These are phyloP conservation scores for Metacarcinus magister DNA, from an alignment of 2,888 invertebrate genomes.

Conservation along the genomic window DNA sequence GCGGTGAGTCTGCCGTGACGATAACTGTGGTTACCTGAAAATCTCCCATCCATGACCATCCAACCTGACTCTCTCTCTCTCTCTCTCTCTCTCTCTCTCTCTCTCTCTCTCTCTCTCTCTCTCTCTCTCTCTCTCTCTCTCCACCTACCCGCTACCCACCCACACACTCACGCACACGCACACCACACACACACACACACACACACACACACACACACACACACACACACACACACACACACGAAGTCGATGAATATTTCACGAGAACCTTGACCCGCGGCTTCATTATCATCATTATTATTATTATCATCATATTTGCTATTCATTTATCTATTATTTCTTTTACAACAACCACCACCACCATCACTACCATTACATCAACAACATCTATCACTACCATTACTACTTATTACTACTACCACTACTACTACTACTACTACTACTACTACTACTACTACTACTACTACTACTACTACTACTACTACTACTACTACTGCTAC, in stretches of 20 bases:
- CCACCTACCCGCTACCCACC: no score
- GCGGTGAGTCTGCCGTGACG: slow-evolving; percentile 28
- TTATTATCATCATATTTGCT: neutral
- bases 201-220: slow-evolving; percentile 36
- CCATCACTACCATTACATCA: neutral
- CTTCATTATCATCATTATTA: neutral
- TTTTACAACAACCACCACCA: neutral
- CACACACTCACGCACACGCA: neutral
- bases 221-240: slow-evolving; percentile 36
- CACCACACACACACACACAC: slow-evolving; percentile 40
- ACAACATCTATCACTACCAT: neutral
- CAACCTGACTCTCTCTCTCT: neutral
- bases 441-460: slow-evolving; percentile 56
- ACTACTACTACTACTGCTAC: neutral
- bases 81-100: slow-evolving; percentile 48
- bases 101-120: slow-evolving; percentile 35
- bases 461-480: slow-evolving; percentile 56
- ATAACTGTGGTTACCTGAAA: slow-evolving; percentile 35
- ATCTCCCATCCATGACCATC: slow-evolving; percentile 35
- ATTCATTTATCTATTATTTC: neutral
- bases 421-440: slow-evolving; percentile 56
- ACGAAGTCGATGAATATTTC: slow-evolving; percentile 20
- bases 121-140: slow-evolving; percentile 22
- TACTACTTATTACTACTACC: slow-evolving; percentile 10
- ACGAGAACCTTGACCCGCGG: neutral